phyloP scores from a whole-genome alignment of 1,140 invertebrate species.

The Eulimnadia texana region DNA sequence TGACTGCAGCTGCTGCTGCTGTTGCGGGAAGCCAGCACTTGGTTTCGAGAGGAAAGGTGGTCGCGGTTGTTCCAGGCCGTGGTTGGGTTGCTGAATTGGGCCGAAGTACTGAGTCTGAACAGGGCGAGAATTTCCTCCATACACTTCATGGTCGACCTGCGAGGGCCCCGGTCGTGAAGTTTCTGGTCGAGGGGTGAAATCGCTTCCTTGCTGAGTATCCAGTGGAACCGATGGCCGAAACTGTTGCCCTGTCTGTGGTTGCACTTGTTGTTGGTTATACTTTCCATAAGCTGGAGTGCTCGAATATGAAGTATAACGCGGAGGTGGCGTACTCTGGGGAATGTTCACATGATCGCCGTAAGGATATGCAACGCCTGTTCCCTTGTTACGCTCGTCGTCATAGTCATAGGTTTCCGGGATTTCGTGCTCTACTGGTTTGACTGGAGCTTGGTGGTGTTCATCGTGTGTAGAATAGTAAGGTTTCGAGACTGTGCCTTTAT shows the following conservation, averaged over 20 bases:
- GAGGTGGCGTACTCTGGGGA: neutral
- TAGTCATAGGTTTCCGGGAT: slow-evolving; percentile 10
- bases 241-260: neutral
- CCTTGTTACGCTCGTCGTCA: slow-evolving; percentile 7
- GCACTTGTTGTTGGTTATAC: neutral
- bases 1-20: neutral
- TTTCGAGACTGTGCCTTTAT: neutral
- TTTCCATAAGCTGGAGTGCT: neutral
- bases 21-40: neutral
- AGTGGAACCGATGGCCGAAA: neutral
- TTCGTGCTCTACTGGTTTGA: neutral
- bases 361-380: slow-evolving; percentile 1
- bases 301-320: neutral
- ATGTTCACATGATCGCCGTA: neutral
- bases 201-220: neutral
- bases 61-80: neutral
- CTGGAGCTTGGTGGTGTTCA: neutral
- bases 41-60: slow-evolving; percentile 1
- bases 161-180: too few relatives aligned
- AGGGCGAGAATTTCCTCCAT: too few relatives aligned
- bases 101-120: neutral
- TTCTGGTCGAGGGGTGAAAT: neutral
- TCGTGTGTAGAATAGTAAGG: neutral
- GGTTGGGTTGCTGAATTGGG: neutral
- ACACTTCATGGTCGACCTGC: too few relatives aligned